Base-by-base conservation (phyloP, 2,113 vertebrate genomes). In the Orientallactaga bullata region DNA sequence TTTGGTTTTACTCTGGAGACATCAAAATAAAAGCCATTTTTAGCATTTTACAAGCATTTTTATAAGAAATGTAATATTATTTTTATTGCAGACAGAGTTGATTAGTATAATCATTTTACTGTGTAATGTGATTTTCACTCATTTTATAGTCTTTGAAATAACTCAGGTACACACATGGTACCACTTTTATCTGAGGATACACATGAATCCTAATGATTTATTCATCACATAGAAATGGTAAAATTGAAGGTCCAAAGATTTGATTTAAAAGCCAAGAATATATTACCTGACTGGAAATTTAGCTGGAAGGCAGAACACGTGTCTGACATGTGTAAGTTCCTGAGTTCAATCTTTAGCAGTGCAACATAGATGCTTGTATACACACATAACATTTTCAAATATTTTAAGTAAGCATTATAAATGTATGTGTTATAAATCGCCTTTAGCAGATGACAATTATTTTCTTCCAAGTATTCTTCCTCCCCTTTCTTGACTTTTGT, bases 11-110 rank as follows among this genome's bases (percentile, higher is more conserved):
- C 26, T 74, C 72, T 77, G 30, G 90, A 60, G 72, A 65, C 9
- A 60, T n/a, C 84, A 60, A 96, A 90, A 58, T 4, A 55, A n/a
- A 94, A 74, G 51, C 12, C 91, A 73, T 83, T 10, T 72, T 42
- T 94, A 94, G 81, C 32, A 6, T 82, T 47, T 69, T 78, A 84
- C 7, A 58, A 93, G 37, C 21, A 95, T 8, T 42, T 47, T 2
- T 16, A 15, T 9, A 69, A 88, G 1, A 83, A 16, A 1, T 88
- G 15, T 10, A 85, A 30, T 83, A 69, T 32, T 88, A 79, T 24
- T 26, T 28, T n/a, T 42, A 66, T 0, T 26, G 13, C 39, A 7
- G 5, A 35, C 9, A 78, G 17, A 84, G 65, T 3, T 79, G 58
- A 63, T 21, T 55, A 26, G 1, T 17, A 11, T 26, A 26, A 3